A percentile compares a stretch with the other conserved stretches of the same genome.
Conservation (phyloP, 92 coral and sea anemone genomes). For the Nematostella vectensis region DNA sequence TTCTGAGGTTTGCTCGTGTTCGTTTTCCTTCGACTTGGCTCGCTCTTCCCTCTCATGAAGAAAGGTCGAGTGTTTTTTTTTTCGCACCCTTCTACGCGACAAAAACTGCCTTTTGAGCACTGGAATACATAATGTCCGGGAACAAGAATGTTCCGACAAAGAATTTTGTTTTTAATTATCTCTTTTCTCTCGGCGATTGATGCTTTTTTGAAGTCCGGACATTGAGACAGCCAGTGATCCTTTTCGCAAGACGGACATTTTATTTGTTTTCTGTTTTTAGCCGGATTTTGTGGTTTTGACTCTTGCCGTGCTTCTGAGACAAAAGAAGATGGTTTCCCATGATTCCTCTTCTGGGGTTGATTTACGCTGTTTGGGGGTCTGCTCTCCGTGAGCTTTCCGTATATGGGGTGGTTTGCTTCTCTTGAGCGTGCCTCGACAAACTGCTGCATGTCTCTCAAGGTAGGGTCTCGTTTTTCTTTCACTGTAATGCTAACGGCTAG, state of each 20-base stretch:
- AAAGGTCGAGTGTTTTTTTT: constrained; percentile 42
- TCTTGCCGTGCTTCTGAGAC: background rate
- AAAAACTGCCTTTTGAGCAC: constrained; percentile 39
- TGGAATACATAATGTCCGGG: constrained; percentile 26
- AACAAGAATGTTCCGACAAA: constrained; percentile 38
- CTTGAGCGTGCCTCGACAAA: constrained; percentile 18
- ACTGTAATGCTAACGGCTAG: constrained; percentile 8
- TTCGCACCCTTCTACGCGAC: constrained; percentile 38
- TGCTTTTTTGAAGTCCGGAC: constrained; percentile 17
- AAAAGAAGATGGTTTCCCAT: background rate
- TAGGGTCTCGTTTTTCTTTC: constrained; percentile 14
- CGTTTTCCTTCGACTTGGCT: background rate
- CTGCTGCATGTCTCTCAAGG: constrained; percentile 13
- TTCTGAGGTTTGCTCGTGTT: background rate
- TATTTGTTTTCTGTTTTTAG: background rate
- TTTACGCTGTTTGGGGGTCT: constrained; percentile 5
- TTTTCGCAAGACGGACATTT: constrained; percentile 35
- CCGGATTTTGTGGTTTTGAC: background rate
- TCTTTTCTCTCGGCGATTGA: constrained; percentile 19
- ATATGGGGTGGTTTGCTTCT: constrained; percentile 35
- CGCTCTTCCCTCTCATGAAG: constrained; percentile 11
- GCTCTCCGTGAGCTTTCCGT: constrained; percentile 11
- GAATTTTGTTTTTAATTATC: constrained; percentile 21
- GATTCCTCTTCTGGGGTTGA: background rate
- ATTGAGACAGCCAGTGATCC: constrained; percentile 32